phyloP scores from a whole-genome alignment of 2,888 invertebrate species.

The Urechis unicinctus region DNA sequence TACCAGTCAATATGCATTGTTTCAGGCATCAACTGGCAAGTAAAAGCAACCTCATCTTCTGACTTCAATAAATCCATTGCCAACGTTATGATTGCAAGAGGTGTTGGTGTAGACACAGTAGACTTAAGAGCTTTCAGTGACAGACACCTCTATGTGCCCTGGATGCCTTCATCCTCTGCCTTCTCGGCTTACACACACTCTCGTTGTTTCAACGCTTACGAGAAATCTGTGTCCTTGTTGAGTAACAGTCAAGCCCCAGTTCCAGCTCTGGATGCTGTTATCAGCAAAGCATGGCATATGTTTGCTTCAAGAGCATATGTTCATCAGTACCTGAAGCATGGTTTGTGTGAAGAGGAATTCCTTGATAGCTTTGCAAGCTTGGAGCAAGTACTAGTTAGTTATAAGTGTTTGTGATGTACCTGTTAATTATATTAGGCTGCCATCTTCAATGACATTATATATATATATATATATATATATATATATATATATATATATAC shows the following conservation, averaged over 20 bases:
- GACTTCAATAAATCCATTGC: constrained; percentile 36
- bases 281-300: constrained; percentile 50
- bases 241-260: constrained; percentile 45
- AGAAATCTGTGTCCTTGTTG: constrained; percentile 43
- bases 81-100: constrained; percentile 36
- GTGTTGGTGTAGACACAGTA: constrained; percentile 28
- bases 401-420: constrained; percentile 19
- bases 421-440: constrained; percentile 1
- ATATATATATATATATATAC: too few relatives aligned
- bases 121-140: constrained; percentile 33
- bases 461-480: too few relatives aligned
- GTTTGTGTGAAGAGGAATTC: constrained; percentile 47
- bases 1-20: too few relatives aligned
- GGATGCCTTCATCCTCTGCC: constrained; percentile 25
- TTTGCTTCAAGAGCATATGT: constrained; percentile 49
- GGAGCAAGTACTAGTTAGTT: constrained; percentile 47
- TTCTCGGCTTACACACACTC: constrained; percentile 27
- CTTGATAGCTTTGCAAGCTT: constrained; percentile 45
- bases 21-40: constrained; percentile 46
- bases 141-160: constrained; percentile 33
- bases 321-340: constrained; percentile 50
- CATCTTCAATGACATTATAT: too few relatives aligned
- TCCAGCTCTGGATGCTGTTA: constrained; percentile 33
- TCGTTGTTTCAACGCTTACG: constrained; percentile 38
- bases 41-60: constrained; percentile 18